Evolutionary conservation across 2,113 vertebrate genomes (phyloP), one percentile per base, ranked within the genome.

Genomic region (Delphinus delphis): DNA sequence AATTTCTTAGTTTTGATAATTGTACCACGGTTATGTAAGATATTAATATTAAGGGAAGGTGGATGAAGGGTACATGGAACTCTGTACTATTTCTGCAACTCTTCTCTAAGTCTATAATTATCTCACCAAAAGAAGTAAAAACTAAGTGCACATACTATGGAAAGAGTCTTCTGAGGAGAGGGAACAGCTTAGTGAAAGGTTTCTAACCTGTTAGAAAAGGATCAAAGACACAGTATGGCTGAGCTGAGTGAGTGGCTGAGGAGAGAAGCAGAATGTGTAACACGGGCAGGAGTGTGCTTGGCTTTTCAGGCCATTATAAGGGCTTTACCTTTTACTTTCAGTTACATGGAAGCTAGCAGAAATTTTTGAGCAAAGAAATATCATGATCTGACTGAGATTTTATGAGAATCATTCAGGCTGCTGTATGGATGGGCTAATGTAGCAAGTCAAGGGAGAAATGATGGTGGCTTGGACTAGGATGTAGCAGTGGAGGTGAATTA

Each of bases 71-170:
- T 8, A 62, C 4, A 18, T 33, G 18, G 20, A 60, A 76, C 3
- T 47, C 20, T 38, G 33, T 63, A 36, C 38, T 88, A 38, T 73
- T 92, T 95, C 63, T 77, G 5, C 55, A 89, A 31, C 15, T 86
- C 53, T 77, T 86, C 47, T 74, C 6, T 74, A 97, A 93, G 58
- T 93, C 38, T 86, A 33, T 13, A 77, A 74, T 96, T 95, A 36
- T 41, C 28, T 65, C 20, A 41, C 25, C 82, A 18, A 20, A 55
- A 67, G 58, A 97, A 81, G 8, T 36, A 77, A 86, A 96, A 96
- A 80, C 13, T 79, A 82, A 60, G 26, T 70, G 7, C 1, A n/a
- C 0, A 3, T 33, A 36, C 36, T 68, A 18, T 58, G 26, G 13
- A 41, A 90, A 95, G 20, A 58, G 4, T 0, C 21, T 60, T 68